Evolutionary conservation across 2,113 vertebrate genomes (phyloP).

Genomic region (Collichthys lucidus): DNA sequence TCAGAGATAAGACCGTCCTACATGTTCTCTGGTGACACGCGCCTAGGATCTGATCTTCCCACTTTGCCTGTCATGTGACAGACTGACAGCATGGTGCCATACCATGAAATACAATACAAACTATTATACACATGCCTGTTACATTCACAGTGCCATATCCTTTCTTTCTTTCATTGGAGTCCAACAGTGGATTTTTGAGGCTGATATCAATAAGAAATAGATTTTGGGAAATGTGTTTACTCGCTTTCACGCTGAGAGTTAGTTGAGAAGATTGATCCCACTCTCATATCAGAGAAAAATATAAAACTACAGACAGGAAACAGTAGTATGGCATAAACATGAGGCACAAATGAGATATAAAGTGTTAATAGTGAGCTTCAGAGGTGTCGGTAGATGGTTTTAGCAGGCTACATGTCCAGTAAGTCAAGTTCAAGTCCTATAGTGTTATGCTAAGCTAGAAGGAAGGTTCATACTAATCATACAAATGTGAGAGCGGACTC

Average conservation of each 20-base stretch:
- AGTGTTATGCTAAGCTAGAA: too few species aligned
- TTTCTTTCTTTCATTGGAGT: background rate
- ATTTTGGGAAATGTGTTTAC: background rate
- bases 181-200: background rate
- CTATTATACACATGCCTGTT: constrained; percentile 1
- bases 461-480: too few species aligned
- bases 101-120: constrained; percentile 30
- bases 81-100: constrained; percentile 5
- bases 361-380: too few species aligned
- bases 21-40: constrained; percentile 18
- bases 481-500: too few species aligned
- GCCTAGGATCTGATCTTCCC: constrained; percentile 3
- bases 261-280: background rate
- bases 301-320: background rate
- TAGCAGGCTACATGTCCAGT: too few species aligned
- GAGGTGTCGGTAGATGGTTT: too few species aligned
- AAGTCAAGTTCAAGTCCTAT: too few species aligned
- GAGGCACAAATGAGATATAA: too few species aligned
- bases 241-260: background rate
- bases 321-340: background rate
- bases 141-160: background rate
- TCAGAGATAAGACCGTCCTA: constrained; percentile 39
- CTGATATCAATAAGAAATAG: background rate
- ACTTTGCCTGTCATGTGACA: constrained; percentile 54
- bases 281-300: background rate